Conservation (phyloP, 2,797 vertebrate species). For the Acanthiza pusilla region DNA sequence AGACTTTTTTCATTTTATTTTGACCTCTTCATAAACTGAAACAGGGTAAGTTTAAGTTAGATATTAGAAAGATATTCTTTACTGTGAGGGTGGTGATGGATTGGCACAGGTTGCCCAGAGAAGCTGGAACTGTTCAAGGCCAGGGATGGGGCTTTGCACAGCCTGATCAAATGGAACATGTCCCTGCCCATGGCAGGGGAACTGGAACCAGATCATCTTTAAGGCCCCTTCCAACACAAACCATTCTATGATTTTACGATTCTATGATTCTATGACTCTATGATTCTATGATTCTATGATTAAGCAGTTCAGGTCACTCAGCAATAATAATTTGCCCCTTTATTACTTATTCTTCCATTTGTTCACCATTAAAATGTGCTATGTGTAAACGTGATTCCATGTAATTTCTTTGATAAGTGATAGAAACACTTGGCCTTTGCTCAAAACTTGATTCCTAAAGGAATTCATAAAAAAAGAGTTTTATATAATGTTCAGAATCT, state of each 20-base stretch:
- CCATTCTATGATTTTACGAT: not conserved
- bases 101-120: not conserved
- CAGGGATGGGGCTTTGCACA: not conserved
- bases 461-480: not conserved
- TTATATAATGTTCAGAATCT: not conserved
- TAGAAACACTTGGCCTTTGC: not conserved
- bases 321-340: not conserved
- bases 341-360: conserved; percentile 10
- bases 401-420: not conserved
- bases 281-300: not conserved
- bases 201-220: not conserved
- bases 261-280: not conserved
- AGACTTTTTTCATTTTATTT: not conserved
- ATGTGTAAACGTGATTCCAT: not conserved
- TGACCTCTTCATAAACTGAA: not conserved
- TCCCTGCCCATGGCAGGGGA: not conserved
- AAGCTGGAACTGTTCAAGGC: not conserved
- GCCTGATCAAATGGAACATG: not conserved
- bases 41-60: not conserved
- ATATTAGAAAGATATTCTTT: not conserved
- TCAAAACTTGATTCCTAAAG: conserved; percentile 15
- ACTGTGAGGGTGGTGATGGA: not conserved
- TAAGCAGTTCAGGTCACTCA: not conserved
- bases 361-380: not conserved
- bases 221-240: not conserved